Percentiles rank a stretch among this genome's conserved stretches.
Evolutionary conservation across 2,797 vertebrate genomes (phyloP).

Genomic region (Chelidonichthys spinosus): DNA sequence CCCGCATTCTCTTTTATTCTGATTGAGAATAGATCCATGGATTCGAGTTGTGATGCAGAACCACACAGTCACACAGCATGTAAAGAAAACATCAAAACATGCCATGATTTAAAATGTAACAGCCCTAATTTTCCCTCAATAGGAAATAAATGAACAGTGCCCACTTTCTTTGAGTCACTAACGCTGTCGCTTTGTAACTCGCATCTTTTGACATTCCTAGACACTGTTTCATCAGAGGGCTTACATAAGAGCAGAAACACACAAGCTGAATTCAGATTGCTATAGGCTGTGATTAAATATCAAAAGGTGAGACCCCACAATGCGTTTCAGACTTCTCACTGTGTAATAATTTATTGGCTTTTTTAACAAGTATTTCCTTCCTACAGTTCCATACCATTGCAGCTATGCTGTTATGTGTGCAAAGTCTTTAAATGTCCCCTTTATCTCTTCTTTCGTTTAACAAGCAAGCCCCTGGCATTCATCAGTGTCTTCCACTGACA

Average conservation of each 20-base stretch:
- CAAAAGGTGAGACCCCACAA: constrained; percentile 14
- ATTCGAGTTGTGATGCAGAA: background rate
- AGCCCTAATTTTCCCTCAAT: background rate
- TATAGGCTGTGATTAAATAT: constrained; percentile 31
- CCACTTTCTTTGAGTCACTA: background rate
- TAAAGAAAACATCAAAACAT: background rate
- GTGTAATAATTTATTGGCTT: constrained; percentile 25
- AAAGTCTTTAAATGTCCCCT: constrained; percentile 9
- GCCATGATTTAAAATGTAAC: background rate
- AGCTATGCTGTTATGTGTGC: background rate
- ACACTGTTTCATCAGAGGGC: constrained; percentile 12
- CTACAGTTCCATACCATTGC: background rate
- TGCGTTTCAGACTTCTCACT: background rate
- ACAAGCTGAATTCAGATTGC: constrained; percentile 10
- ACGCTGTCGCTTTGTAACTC: constrained; percentile 15
- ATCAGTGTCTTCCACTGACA: constrained; percentile 11
- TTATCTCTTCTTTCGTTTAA: constrained; percentile 31
- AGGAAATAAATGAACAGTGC: background rate
- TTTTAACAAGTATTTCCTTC: constrained; percentile 11
- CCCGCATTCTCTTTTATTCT: background rate
- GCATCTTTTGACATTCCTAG: constrained; percentile 14
- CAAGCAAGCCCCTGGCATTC: constrained; percentile 26
- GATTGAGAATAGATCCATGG: background rate
- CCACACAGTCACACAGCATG: background rate
- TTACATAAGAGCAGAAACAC: constrained; percentile 12